phyloP scores from a whole-genome alignment of 2,113 vertebrate genomes.

The Lepus timidus region DNA sequence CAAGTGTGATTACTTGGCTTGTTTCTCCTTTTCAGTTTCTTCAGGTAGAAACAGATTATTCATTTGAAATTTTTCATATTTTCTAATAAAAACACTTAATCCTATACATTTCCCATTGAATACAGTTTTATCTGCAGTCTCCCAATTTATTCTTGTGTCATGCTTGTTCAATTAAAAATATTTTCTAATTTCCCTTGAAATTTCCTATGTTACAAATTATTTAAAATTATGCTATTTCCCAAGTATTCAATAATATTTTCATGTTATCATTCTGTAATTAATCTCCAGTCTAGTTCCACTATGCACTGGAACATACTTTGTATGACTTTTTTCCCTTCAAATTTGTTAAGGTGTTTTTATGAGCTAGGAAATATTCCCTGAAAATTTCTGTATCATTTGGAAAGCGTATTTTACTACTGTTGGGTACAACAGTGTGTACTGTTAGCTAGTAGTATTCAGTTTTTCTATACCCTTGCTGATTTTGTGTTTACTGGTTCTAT shows the following conservation, averaged over 20 bases:
- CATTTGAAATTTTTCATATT: background rate
- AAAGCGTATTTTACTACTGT: background rate
- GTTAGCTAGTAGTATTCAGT: background rate
- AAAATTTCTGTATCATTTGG: background rate
- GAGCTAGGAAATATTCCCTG: background rate
- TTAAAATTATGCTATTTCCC: constrained; percentile 7
- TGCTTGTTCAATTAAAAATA: background rate
- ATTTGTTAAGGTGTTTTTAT: background rate
- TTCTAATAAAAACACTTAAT: background rate
- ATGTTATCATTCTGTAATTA: background rate
- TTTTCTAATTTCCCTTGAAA: too few species aligned
- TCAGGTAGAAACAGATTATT: background rate
- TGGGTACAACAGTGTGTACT: background rate
- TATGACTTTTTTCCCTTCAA: too few species aligned
- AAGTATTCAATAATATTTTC: constrained; percentile 4
- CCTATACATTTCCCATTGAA: background rate
- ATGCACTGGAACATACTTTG: background rate
- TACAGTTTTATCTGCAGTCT: too few species aligned
- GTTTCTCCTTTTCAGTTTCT: background rate
- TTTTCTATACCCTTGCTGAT: background rate
- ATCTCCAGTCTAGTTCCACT: background rate
- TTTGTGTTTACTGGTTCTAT: background rate
- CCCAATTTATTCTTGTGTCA: background rate
- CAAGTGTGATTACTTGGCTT: background rate
- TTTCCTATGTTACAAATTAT: background rate